A percentile compares a stretch with the other conserved stretches of the same genome.
phyloP scores from a whole-genome alignment of 1,140 invertebrate genomes.

The Melanaphis sacchari region DNA sequence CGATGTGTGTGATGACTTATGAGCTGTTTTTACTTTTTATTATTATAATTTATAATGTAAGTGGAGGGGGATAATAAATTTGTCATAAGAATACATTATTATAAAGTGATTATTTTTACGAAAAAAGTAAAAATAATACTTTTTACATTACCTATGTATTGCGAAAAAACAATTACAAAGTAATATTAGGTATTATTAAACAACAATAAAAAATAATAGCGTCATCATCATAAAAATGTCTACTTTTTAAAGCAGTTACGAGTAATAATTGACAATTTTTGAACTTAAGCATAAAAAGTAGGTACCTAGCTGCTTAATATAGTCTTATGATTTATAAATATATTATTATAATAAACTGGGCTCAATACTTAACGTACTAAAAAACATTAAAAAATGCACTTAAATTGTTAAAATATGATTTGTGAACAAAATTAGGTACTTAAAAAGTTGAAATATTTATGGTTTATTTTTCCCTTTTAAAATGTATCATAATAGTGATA shows the following conservation, averaged over 20 bases:
- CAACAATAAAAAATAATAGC: neutral
- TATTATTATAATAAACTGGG: neutral
- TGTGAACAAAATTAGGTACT: neutral
- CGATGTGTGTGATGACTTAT: too few relatives aligned
- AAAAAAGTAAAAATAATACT: neutral
- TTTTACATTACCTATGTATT: neutral
- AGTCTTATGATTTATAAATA: neutral
- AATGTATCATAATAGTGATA: neutral
- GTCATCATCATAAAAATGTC: neutral
- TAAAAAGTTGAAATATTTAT: neutral
- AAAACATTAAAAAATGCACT: conserved; percentile 10
- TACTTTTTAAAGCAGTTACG: neutral
- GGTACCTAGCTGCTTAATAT: neutral
- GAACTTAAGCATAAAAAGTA: neutral
- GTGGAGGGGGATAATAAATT: neutral
- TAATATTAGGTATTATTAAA: conserved; percentile 19
- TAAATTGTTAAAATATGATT: neutral
- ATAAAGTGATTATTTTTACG: neutral
- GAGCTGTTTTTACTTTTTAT: neutral
- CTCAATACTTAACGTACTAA: neutral
- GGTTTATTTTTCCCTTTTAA: neutral
- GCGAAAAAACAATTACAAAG: neutral
- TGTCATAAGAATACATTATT: neutral
- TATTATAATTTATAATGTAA: neutral
- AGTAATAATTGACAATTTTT: conserved; percentile 16